Base-by-base conservation (phyloP, 1,140 invertebrate genomes). In the Meloidogyne hapla region DNA sequence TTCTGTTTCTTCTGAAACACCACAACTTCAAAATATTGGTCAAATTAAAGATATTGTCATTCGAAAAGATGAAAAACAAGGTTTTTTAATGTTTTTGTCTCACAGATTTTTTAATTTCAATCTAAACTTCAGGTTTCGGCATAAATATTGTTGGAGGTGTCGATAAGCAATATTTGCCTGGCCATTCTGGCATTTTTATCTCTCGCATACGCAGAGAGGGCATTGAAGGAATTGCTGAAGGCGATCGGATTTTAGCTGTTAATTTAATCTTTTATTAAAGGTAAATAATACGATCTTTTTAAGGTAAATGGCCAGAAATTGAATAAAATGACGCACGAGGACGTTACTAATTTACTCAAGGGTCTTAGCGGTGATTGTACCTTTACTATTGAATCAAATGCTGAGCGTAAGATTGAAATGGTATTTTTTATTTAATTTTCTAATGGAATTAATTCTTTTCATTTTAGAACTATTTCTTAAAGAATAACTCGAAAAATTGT, bases 231-330 rank as follows among this genome's bases (percentile, higher is more conserved):
- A 71, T 71, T 56, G 26, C 48, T 8, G 69, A 71, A 48, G 69
- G 69, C 9, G 69, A 71, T 15, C 69, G 62, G 62, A 71, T 71
- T 25, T 23, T 71, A 18, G 33, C 33, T 18, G 69, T 71, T 15
- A 63, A 56, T 8, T n/a, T n/a, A 13, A 10, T 62, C 42, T 2
- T 26, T 15, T 26, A 3, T 25, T 71, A 3, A 21, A 63, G 18
- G 9, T 8, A 18, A 8, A 9, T n/a, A 56, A 21, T 33, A 18
- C 15, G 18, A 5, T 23, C 4, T 56, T 62, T 18, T 62, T 48
- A 40, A 71, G 69, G 69, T 71, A 15, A 71, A 71, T 71, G 69
- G 69, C 18, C 23, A 56, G 48, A 15, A 40, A 23, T 71, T 71
- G 69, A 33, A 42, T 13, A 25, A 42, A n/a, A 56, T 25, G 42